A percentile compares a stretch with the other conserved stretches of the same genome.
Conservation (phyloP, 2,888 invertebrate genomes). For the Nemotelus pantherinus region DNA sequence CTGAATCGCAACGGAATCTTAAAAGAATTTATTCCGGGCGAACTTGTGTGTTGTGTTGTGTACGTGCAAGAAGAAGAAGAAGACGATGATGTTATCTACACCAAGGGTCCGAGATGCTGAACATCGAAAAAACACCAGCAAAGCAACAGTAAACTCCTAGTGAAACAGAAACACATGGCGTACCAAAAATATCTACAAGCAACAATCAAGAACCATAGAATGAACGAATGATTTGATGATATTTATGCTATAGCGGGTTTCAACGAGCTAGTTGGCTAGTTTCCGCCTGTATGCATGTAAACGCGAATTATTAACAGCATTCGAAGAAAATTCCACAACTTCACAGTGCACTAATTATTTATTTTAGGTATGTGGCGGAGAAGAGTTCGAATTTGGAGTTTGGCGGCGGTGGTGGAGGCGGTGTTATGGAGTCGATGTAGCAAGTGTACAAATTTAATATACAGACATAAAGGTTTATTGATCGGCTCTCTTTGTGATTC, state of each 20-base stretch:
- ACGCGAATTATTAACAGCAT: background rate
- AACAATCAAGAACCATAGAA: background rate
- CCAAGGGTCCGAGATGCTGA: slow-evolving; percentile 34
- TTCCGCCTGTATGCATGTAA: slow-evolving; percentile 27
- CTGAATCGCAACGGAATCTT: slow-evolving; percentile 15
- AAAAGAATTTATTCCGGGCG: slow-evolving; percentile 34
- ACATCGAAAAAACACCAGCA: slow-evolving; percentile 6
- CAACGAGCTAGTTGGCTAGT: too few relatives aligned
- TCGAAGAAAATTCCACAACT: slow-evolving; percentile 24
- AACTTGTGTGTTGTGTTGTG: slow-evolving; percentile 25
- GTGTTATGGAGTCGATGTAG: too few relatives aligned
- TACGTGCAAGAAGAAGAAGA: background rate
- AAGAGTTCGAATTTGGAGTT: too few relatives aligned
- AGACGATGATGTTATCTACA: background rate
- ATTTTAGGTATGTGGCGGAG: too few relatives aligned
- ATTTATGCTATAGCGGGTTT: background rate
- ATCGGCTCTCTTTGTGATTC: too few relatives aligned
- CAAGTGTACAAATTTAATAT: too few relatives aligned
- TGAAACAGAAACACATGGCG: slow-evolving; percentile 46
- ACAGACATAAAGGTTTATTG: too few relatives aligned
- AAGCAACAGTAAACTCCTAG: background rate
- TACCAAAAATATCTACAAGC: slow-evolving; percentile 46
- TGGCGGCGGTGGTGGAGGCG: too few relatives aligned
- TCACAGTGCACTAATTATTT: slow-evolving; percentile 24
- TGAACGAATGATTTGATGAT: slow-evolving; percentile 15